These are phyloP conservation scores for Chironomus tepperi DNA, from an alignment of 1,140 invertebrate genomes.

Conservation along the genomic window DNA sequence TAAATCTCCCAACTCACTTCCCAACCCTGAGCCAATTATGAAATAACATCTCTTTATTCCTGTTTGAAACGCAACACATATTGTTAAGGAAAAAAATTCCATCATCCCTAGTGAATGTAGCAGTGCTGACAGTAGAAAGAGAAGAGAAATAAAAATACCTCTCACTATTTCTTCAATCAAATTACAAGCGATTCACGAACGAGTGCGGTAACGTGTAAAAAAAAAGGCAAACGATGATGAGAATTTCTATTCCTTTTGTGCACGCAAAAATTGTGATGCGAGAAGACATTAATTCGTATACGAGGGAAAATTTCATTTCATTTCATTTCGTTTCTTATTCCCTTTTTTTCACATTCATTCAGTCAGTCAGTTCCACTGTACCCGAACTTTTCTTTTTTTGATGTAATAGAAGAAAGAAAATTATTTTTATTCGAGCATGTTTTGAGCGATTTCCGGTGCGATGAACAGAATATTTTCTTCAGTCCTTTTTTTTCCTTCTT, in stretches of 20 bases:
- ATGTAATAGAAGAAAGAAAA: background rate
- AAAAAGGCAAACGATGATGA: constrained; percentile 5
- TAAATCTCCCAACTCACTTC: no score
- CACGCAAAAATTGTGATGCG: background rate
- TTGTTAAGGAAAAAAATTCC: no score
- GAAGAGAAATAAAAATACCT: no score
- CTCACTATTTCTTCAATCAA: background rate
- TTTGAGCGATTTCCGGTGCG: constrained; percentile 11
- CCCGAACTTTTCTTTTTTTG: background rate
- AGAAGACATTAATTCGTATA: background rate
- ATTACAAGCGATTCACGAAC: constrained; percentile 1
- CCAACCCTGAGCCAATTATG: no score
- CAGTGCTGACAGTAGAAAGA: no score
- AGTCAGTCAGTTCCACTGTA: background rate
- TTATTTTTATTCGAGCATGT: constrained; percentile 13
- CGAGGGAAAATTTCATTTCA: background rate
- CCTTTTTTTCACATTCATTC: no score
- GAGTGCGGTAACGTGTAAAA: background rate
- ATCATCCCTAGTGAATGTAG: no score
- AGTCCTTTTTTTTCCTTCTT: no score
- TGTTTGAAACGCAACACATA: no score
- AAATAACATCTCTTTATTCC: no score
- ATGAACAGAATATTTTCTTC: background rate
- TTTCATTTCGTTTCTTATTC: background rate
- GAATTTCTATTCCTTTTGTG: background rate